Base-by-base conservation (phyloP, 2,797 vertebrate genomes). In the Mionectes olivaceus region DNA sequence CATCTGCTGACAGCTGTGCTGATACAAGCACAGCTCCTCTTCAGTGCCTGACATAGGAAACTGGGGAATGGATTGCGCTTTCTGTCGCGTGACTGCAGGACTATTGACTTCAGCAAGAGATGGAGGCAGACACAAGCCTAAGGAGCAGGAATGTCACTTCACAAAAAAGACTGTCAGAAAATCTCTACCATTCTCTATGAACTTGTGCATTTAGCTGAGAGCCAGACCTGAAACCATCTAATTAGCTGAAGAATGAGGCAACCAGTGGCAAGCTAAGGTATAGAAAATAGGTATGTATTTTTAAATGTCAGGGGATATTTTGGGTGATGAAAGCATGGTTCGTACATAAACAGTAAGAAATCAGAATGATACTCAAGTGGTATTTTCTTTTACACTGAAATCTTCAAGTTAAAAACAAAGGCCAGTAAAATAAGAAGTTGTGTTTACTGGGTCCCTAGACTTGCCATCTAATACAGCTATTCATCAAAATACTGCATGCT, bases 401-500 rank as follows among this genome's bases (percentile, higher is more conserved):
- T 44, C 67, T 78, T 89, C 60, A 71, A 90, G 46, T 83, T 90
- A 79, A 81, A 93, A 94, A 87, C 15, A 67, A 92, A 74, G 63
- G 23, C 53, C 79, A 90, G 69, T 37, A 84, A 83, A 95, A 80
- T 32, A 68, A 74, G 56, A 92, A 95, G 88, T 15, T 83, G 44
- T 82, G 81, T 94, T 95, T 95, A 91, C 79, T 83, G 76, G 89
- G 97, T 96, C 90, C 95, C 97, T 79, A 79, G 87, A 92, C 93
- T 97, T 96, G 67, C 87, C 70, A 96, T 93, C 91, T 96, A 95
- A 96, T 59, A 91, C 94, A 97, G 92, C 95, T 96, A 98, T 98
- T 98, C 97, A 98, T 98, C 97, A 97, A 97, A 97, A 96, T 95
- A 69, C 56, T n/a, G 61, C 93, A 73, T 57, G 63, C 75, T 83